Conservation (phyloP, 2,888 invertebrate genomes). For the Cryptus viduatorius region DNA sequence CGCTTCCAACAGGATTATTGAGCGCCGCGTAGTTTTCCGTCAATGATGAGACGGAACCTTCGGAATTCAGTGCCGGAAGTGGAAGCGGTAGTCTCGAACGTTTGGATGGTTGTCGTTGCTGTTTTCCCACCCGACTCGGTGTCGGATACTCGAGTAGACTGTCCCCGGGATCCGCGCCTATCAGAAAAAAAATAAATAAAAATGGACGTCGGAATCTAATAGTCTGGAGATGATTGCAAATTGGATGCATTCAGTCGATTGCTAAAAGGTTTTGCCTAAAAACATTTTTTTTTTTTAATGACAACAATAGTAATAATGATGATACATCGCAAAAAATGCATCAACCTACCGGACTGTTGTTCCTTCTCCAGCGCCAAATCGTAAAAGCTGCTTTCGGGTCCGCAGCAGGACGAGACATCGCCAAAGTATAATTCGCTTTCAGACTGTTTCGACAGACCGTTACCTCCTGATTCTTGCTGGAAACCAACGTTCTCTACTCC, state of each 20-base stretch:
- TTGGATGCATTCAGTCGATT: no score
- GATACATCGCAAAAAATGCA: constrained; percentile 6
- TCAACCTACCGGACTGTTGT: constrained; percentile 60
- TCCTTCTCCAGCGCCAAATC: constrained; percentile 87
- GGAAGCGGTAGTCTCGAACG: constrained; percentile 86
- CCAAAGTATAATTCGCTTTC: constrained; percentile 95
- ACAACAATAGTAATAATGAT: background rate
- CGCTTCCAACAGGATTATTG: constrained; percentile 71
- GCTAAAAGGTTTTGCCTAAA: no score
- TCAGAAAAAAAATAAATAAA: background rate
- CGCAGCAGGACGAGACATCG: constrained; percentile 93
- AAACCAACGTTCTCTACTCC: constrained; percentile 93
- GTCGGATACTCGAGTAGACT: constrained; percentile 86
- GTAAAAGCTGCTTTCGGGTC: constrained; percentile 87
- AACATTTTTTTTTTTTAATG: no score
- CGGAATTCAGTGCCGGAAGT: constrained; percentile 85
- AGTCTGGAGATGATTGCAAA: no score
- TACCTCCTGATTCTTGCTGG: constrained; percentile 87
- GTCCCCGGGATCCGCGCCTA: constrained; percentile 82
- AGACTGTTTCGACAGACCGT: constrained; percentile 87
- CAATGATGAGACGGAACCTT: constrained; percentile 75
- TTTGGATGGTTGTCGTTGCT: constrained; percentile 86
- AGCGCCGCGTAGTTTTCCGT: constrained; percentile 82
- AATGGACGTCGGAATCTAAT: background rate
- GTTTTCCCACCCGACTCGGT: constrained; percentile 86